Base-by-base conservation (phyloP, 2,888 invertebrate species). In the Drosophila yooni region DNA sequence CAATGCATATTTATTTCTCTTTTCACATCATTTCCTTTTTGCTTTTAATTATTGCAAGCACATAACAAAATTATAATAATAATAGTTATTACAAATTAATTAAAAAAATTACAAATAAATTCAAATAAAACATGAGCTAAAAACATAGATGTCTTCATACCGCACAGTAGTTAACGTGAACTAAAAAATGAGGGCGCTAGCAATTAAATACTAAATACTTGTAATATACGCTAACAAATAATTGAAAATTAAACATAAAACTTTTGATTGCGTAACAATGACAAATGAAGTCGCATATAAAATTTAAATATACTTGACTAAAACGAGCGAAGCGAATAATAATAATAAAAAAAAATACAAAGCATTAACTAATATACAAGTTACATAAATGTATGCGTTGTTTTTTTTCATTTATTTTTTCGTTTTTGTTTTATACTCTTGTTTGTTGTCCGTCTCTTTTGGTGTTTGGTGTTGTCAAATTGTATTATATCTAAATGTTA, bases 51-150 rank as follows among this genome's bases (percentile, higher is more conserved):
- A 81, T 88, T 89, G 88, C 88, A 89, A 87, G 87, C 89, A 81
- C 72, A 87, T 89, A 89, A 87, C 87, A 87, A 87, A 84, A 85
- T 74, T 61, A 73, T 70, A 69, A 70, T 77, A 78, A 81, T 82
- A 84, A 74, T 75, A 87, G 74, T 70, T 69, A 77, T 80, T 84
- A 74, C 64, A 72, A 87, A 89, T 69, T 85, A 89, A 89, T 89
- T 88, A 80, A 89, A 85, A 65, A 87, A 71, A 72, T 72, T 88
- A 85, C 75, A 89, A 89, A 88, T 87, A 87, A 89, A 88, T 89
- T 89, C 81, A 85, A 87, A 89, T 87, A 89, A 85, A 84, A 88
- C 89, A 85, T 87, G 88, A 84, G 85, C 80, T 89, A 89, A 82
- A 83, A 74, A 82, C 76, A 81, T 73, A 73, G 68, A 74, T 87